Evolutionary conservation across 1,140 invertebrate genomes (phyloP), one percentile per base, ranked within the genome.

Genomic region (Drosophila malerkotliana): DNA sequence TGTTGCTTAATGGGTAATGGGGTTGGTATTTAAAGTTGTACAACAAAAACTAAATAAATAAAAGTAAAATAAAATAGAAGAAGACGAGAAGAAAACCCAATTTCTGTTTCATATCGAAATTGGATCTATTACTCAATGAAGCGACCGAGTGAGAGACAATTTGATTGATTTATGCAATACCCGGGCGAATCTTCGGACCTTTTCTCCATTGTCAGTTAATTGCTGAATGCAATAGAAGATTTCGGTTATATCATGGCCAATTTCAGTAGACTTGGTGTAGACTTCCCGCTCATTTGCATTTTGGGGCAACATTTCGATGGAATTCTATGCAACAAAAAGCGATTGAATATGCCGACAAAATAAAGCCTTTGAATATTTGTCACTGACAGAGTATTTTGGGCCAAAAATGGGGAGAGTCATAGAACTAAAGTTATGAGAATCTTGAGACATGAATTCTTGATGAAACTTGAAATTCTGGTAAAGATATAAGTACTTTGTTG

Each of bases 131-230:
- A 89, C 83, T 79, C 83, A 88, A 88, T 88, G 79, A n/a, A 48
- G 21, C 62, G 79, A 55, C 56, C 74, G 72, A 83, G 79, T 83
- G 79, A 79, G 79, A 84, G 79, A 83, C 83, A 88, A 88, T 89
- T 88, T 88, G 83, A 88, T 88, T 88, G 83, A 88, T 88, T 88
- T 88, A 88, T 89, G 83, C 83, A 88, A 88, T 88, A 67, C 34
- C 18, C 34, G 52, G 41, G 53, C 15, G 14, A 44, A 9, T 18
- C 41, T 55, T 32, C 15, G 62, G 62, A 76, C 72, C 77, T 72
- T 73, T 85, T 58, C 61, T 58, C 61, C 80, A 84, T 84, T 84
- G 77, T 84, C 75, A 80, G 59, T 84, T 67, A 87, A 85, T 81
- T 87, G 82, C 68, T 62, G 45, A 58, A 56, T 47, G 60, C 63